Conservation (phyloP, 2,797 vertebrate species). For the Periparus ater region DNA sequence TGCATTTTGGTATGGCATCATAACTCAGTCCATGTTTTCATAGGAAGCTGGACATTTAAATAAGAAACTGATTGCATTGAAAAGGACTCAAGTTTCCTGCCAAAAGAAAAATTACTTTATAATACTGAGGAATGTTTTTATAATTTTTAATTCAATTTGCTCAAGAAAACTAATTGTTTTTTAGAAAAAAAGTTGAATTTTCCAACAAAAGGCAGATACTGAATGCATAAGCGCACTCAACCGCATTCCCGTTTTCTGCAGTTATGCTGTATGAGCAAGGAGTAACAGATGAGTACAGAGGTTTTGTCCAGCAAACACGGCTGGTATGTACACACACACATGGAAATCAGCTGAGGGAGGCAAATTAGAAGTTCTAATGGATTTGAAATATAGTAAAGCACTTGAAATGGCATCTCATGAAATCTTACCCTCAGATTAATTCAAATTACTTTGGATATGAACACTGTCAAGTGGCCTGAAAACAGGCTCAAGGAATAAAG, state of each 20-base stretch:
- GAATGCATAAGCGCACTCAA: background rate
- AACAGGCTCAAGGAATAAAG: constrained; percentile 53
- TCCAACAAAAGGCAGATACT: background rate
- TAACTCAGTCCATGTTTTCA: background rate
- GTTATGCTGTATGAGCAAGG: background rate
- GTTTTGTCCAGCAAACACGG: background rate
- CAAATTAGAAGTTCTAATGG: constrained; percentile 65
- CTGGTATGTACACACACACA: background rate
- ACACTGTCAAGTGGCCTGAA: constrained; percentile 35
- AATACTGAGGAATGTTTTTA: background rate
- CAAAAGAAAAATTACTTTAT: background rate
- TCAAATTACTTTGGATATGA: constrained; percentile 63
- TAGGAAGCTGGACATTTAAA: background rate
- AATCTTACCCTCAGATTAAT: constrained; percentile 65
- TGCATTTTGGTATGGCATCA: background rate
- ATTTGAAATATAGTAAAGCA: constrained; percentile 69
- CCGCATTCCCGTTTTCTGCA: background rate
- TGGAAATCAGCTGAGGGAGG: constrained; percentile 46
- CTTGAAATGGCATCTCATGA: constrained; percentile 63
- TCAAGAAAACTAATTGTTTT: background rate
- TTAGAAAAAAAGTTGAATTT: background rate
- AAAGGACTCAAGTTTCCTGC: background rate
- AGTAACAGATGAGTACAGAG: background rate
- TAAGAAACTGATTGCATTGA: constrained; percentile 4
- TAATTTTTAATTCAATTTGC: constrained; percentile 1